Base-by-base conservation (phyloP, 2,888 invertebrate genomes). In the Ethmia dodecea region DNA sequence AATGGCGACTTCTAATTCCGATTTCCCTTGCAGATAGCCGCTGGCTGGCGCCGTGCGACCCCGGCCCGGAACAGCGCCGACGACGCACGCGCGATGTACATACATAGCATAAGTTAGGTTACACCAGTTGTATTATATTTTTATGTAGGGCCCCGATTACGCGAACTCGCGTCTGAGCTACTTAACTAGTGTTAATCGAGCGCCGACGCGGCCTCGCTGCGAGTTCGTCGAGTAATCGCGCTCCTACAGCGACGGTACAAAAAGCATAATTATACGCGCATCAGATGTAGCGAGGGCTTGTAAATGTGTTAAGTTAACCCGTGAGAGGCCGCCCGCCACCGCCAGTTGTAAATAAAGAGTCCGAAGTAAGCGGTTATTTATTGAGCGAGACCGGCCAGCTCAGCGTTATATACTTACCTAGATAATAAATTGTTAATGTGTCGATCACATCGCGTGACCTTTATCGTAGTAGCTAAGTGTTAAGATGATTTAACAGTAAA, bases 161-260 rank as follows among this genome's bases (percentile, higher is more conserved):
- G 65, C 67, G 76, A 58, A 68, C 74, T 55, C 40, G 32, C 30
- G 31, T 35, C 31, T 30, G 3, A 28, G 26, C 28, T 31, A 34
- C 36, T 40, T 28, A 20, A 32, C 9, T 15, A 32, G 35, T 33
- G 31, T 29, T 31, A 28, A 10, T 25, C 20, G 13, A 27, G 16
- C 39, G 33, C 12, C 24, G n/a, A 24, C 3, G 13, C 6, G 22
- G 4, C 12, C 24, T 31, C 28, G 28, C 5, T 42, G 35, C 38
- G 52, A 55, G 64, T 66, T 66, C 61, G 62, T 51, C 42, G 25
- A 35, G 46, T 51, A 56, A 63, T 62, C 69, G 68, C 67, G 69
- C 47, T 52, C 59, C 75, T 71, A 67, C 76, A 45, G 48, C 53
- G 57, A 63, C 62, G 77, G 81, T 80, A 80, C 81, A 79, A 80